Evolutionary conservation across 2,113 vertebrate genomes (phyloP).

Genomic region (Corvus moneduloides): DNA sequence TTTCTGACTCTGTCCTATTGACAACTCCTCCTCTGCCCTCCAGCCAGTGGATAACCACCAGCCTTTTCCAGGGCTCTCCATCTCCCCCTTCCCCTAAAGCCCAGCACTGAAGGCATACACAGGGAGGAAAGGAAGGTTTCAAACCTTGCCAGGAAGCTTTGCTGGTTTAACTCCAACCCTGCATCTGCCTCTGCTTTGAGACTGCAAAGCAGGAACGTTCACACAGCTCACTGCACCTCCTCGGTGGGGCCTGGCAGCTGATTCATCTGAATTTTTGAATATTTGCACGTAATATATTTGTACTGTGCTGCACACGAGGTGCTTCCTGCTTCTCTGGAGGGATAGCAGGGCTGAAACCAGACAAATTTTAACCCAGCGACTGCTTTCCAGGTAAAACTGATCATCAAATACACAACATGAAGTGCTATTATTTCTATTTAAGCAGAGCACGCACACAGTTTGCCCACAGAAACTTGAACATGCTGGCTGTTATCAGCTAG

Average conservation of each 20-base stretch:
- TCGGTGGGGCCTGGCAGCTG: background rate
- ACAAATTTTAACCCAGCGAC: background rate
- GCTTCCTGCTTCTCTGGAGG: slow-evolving; percentile 1
- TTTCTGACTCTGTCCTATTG: background rate
- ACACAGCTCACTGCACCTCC: background rate
- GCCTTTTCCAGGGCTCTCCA: background rate
- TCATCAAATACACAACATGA: fast-evolving
- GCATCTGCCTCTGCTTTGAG: background rate
- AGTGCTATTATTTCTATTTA: background rate
- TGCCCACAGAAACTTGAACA: background rate
- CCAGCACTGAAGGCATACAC: background rate
- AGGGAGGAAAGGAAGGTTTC: background rate
- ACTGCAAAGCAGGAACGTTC: background rate
- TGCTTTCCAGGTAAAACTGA: background rate
- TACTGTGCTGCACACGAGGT: background rate
- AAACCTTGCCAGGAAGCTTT: background rate
- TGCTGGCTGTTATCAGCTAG: background rate
- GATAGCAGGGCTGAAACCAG: background rate
- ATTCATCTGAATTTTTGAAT: background rate
- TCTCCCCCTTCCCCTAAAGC: background rate
- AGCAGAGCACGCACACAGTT: background rate
- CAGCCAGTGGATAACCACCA: background rate
- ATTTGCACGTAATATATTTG: background rate
- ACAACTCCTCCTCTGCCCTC: background rate
- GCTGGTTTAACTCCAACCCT: background rate